Evolutionary conservation across 2,113 vertebrate genomes (phyloP), one percentile per base, ranked within the genome.

Genomic region (Salvelinus namaycush): DNA sequence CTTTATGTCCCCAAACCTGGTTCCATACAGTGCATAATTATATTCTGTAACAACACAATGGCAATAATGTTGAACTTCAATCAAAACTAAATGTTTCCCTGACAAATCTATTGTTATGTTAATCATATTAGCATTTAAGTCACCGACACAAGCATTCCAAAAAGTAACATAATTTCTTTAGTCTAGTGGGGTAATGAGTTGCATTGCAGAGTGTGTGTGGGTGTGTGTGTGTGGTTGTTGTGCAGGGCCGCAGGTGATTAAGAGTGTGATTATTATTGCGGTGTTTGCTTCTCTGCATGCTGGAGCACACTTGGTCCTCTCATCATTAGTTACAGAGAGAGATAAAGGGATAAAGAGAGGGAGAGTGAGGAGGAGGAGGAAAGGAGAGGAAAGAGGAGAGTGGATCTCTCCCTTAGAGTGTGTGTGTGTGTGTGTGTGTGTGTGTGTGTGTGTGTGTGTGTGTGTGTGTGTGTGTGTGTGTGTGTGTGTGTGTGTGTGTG

Each of bases 191-290:
- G 8, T 31, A 77, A 72, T 65, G 60, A 65, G 51, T 66, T 70
- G 67, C 12, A 27, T 27, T 44, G 24, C 57, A 62, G 29, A 71
- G 29, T 66, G 20, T 51, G 29, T 75, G 14, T 60, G 29, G 8
- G 24, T 24, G 24, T 14, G 29, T 74, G 6, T 62, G 60, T 20
- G 60, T 44, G 7, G 4, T 3, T 39, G 39, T 44, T 44, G 39
- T 44, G 1, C 39, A 44, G 39, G 39, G 39, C 39, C 22, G 18
- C 49, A 59, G n/a, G 66, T 66, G 79, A 78, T 62, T 72, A 64
- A 60, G 49, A 72, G n/a, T 76, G 22, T 49, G 71, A 78, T 76
- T 70, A 76, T 74, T 70, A 76, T 31, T 72, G 2, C 70, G 20
- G 54, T 22, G 31, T 57, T 29, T 59, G 68, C 66, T 71, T 54